Conservation (phyloP, 1,140 invertebrate species). For the Rhopalosiphum padi region DNA sequence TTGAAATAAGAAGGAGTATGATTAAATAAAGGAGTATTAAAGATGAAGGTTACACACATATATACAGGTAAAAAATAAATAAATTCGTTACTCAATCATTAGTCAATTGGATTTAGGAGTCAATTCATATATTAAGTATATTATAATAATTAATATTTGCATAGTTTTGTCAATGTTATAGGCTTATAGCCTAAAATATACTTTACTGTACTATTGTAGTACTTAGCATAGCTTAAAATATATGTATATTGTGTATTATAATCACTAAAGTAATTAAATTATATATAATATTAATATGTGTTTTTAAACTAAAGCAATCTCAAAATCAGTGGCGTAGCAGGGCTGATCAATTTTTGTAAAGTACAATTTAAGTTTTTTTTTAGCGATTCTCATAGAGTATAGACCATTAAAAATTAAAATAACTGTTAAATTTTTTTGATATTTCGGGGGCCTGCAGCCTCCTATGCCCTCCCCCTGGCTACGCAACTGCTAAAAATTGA, state of each 20-base stretch:
- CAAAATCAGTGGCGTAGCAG: too few species aligned
- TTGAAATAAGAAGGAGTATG: background rate
- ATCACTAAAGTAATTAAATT: background rate
- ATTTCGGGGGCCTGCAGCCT: too few species aligned
- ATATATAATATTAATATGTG: too few species aligned
- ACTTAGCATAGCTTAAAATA: background rate
- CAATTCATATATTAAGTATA: background rate
- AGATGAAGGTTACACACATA: background rate
- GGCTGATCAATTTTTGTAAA: too few species aligned
- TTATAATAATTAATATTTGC: background rate
- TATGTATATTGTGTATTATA: background rate
- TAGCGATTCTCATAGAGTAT: too few species aligned
- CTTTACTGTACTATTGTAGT: background rate
- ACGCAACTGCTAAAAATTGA: background rate
- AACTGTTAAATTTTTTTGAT: too few species aligned
- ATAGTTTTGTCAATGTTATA: background rate
- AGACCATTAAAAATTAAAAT: too few species aligned
- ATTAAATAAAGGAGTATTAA: too few species aligned
- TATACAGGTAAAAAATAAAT: background rate
- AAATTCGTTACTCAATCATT: background rate
- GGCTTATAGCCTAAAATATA: background rate
- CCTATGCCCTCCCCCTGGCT: too few species aligned
- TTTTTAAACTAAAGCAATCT: too few species aligned
- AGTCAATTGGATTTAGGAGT: background rate
- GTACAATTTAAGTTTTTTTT: too few species aligned